Evolutionary conservation across 2,888 invertebrate genomes (phyloP).

Genomic region (Hirudinaria manillensis): DNA sequence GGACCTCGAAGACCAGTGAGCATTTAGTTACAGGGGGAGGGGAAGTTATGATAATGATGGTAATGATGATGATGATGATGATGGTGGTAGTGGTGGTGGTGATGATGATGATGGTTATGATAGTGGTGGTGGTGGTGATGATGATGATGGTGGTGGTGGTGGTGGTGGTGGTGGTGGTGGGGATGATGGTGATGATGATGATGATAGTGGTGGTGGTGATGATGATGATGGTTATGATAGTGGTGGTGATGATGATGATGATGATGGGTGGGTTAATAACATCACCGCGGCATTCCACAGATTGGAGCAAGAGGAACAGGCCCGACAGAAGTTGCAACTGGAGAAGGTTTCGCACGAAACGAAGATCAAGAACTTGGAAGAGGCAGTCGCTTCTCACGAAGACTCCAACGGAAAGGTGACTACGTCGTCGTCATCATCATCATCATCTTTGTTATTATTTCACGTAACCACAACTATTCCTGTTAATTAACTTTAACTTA

Average conservation of each 20-base stretch:
- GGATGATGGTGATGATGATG: neutral
- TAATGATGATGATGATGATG: neutral
- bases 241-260: neutral
- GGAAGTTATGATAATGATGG: neutral
- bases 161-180: neutral
- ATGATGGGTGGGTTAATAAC: neutral
- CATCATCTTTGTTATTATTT: too few relatives aligned
- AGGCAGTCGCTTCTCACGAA: constrained; percentile 78
- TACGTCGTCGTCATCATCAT: too few relatives aligned
- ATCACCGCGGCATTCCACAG: constrained; percentile 40
- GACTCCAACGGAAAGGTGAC: constrained; percentile 77
- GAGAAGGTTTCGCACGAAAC: constrained; percentile 89
- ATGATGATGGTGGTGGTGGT: neutral
- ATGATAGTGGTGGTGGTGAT: neutral
- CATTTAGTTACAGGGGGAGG: constrained; percentile 27
- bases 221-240: neutral
- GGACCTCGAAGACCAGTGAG: constrained; percentile 54
- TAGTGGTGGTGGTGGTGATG: neutral
- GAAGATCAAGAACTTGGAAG: constrained; percentile 90
- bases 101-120: neutral
- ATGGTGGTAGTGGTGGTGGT: neutral
- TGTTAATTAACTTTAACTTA: neutral
- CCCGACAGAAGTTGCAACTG: constrained; percentile 85
- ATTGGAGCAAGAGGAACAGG: constrained; percentile 90
- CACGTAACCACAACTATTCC: too few relatives aligned